A percentile compares a stretch with the other conserved stretches of the same genome.
Conservation (phyloP, 2,888 invertebrate species). For the Sturmia bella region DNA sequence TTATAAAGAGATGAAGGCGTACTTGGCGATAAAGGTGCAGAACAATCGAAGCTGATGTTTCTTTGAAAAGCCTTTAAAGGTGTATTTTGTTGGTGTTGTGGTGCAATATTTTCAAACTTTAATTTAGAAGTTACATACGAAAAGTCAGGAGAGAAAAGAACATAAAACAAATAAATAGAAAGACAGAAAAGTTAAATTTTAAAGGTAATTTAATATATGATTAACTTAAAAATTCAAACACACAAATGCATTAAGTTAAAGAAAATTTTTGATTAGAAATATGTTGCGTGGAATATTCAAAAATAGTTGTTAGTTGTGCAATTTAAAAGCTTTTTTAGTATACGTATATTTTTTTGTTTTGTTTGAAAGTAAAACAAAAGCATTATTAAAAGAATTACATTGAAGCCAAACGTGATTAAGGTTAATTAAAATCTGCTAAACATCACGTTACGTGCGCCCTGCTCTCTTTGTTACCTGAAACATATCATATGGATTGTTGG, state of each 20-base stretch:
- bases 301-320: slow-evolving; percentile 12
- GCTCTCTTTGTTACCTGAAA: slow-evolving; percentile 78
- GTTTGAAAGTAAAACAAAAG: slow-evolving; percentile 16
- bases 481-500: slow-evolving; percentile 78
- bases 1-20: slow-evolving; percentile 81
- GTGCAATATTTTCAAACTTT: slow-evolving; percentile 82
- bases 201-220: not conserved
- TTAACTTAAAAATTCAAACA: no score
- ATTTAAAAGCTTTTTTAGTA: slow-evolving; percentile 57
- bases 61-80: slow-evolving; percentile 82
- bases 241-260: slow-evolving; percentile 47
- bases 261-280: slow-evolving; percentile 29
- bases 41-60: slow-evolving; percentile 82
- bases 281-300: slow-evolving; percentile 38
- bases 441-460: not conserved
- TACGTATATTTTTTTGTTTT: no score
- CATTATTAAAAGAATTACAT: slow-evolving; percentile 12
- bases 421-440: slow-evolving; percentile 7
- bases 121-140: slow-evolving; percentile 58
- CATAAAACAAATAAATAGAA: slow-evolving; percentile 36
- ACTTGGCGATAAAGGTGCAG: slow-evolving; percentile 82
- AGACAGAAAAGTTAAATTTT: slow-evolving; percentile 72
- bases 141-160: slow-evolving; percentile 69
- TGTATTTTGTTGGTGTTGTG: slow-evolving; percentile 78
- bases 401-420: slow-evolving; percentile 7